Conservation (phyloP, 2,888 invertebrate genomes). For the Scaeva pyrastri region DNA sequence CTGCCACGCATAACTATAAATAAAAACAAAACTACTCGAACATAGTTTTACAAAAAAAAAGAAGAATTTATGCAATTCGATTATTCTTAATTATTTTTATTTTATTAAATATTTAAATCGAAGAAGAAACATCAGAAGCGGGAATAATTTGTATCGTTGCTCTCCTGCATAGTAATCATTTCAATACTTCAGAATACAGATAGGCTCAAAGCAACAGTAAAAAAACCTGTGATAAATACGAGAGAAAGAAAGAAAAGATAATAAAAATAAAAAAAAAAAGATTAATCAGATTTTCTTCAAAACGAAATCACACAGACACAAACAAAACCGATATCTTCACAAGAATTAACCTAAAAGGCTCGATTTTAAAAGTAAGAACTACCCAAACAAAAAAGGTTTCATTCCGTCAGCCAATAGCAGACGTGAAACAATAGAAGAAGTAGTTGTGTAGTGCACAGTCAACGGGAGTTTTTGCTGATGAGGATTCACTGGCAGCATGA, state of each 20-base stretch:
- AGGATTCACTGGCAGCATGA: slow-evolving; percentile 85
- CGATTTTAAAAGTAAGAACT: slow-evolving; percentile 28
- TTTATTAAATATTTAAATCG: slow-evolving; percentile 40
- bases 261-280: slow-evolving; percentile 36
- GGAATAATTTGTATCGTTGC: slow-evolving; percentile 27
- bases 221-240: slow-evolving; percentile 66
- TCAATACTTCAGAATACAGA: slow-evolving; percentile 34
- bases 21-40: slow-evolving; percentile 47
- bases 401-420: slow-evolving; percentile 50
- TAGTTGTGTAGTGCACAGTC: slow-evolving; percentile 79
- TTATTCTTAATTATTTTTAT: slow-evolving; percentile 48
- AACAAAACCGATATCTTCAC: slow-evolving; percentile 32
- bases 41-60: slow-evolving; percentile 44
- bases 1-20: slow-evolving; percentile 61
- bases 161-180: slow-evolving; percentile 33
- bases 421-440: slow-evolving; percentile 55
- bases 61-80: slow-evolving; percentile 57
- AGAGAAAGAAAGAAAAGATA: slow-evolving; percentile 14
- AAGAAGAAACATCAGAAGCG: slow-evolving; percentile 32
- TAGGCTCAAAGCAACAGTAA: slow-evolving; percentile 60
- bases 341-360: slow-evolving; percentile 29
- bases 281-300: slow-evolving; percentile 23
- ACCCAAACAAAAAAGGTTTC: slow-evolving; percentile 50
- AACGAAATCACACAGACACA: slow-evolving; percentile 21
- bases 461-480: slow-evolving; percentile 84